A percentile compares a stretch with the other conserved stretches of the same genome.
These are phyloP conservation scores for Hyles vespertilio DNA, from an alignment of 1,140 invertebrate species.

Conservation along the genomic window DNA sequence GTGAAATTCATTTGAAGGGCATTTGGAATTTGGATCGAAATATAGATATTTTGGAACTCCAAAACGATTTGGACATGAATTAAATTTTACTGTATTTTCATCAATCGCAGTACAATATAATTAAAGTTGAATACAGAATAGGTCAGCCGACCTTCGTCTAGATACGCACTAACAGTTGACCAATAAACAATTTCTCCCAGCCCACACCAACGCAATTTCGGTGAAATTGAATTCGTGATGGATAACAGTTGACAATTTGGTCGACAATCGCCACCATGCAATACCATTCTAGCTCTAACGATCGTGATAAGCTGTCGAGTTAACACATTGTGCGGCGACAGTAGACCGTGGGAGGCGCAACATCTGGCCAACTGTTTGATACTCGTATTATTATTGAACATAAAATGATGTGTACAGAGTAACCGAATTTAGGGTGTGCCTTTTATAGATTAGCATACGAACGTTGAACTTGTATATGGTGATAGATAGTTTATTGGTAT, in stretches of 20 bases:
- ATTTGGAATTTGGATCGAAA: too few species aligned
- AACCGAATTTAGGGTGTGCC: neutral
- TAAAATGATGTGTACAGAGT: constrained; percentile 3
- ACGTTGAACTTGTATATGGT: neutral
- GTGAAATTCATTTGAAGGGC: too few species aligned
- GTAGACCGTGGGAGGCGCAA: constrained; percentile 25
- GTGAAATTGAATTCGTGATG: neutral
- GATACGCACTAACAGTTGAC: neutral
- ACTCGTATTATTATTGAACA: constrained; percentile 3
- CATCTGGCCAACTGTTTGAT: constrained; percentile 19
- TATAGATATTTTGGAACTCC: too few species aligned
- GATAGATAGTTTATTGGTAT: too few species aligned
- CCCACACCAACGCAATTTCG: too few species aligned
- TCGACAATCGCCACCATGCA: neutral
- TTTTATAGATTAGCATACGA: constrained; percentile 2
- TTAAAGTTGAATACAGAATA: neutral
- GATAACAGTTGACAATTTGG: neutral
- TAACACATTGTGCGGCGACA: constrained; percentile 6
- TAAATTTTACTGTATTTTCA: too few species aligned
- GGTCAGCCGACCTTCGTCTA: neutral
- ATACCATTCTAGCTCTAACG: neutral
- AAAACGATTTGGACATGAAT: too few species aligned
- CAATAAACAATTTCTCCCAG: too few species aligned
- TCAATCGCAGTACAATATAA: too few species aligned
- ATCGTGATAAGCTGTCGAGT: constrained; percentile 17